A percentile compares a stretch with the other conserved stretches of the same genome.
Evolutionary conservation across 2,888 invertebrate species (phyloP).

Genomic region (Cantharis rustica): DNA sequence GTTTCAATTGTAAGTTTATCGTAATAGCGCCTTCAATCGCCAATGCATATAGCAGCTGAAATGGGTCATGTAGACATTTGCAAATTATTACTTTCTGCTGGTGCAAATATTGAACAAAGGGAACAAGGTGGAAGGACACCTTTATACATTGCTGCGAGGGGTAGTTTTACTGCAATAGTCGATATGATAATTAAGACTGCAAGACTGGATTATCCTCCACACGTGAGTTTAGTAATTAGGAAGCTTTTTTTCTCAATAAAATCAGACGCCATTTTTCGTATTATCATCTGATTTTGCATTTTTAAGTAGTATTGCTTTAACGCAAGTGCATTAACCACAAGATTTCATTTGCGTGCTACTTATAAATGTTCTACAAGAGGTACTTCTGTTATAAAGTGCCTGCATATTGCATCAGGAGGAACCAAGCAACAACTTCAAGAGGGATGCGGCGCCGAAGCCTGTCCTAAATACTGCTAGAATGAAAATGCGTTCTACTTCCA

Average conservation of each 20-base stretch:
- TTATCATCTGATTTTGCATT: constrained; percentile 9
- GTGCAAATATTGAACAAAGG: constrained; percentile 69
- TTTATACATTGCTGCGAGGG: constrained; percentile 76
- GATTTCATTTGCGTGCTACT: constrained; percentile 26
- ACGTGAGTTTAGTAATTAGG: constrained; percentile 54
- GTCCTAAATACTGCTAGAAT: constrained; percentile 44
- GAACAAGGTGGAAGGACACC: constrained; percentile 72
- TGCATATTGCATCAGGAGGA: constrained; percentile 43
- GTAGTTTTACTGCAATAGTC: constrained; percentile 82
- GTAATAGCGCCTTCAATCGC: constrained; percentile 71
- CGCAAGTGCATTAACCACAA: constrained; percentile 17
- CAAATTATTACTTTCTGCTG: constrained; percentile 64
- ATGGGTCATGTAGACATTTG: constrained; percentile 70
- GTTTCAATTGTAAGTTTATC: background rate
- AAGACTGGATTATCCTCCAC: constrained; percentile 66
- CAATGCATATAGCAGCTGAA: constrained; percentile 80
- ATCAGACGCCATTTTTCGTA: background rate
- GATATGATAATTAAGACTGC: constrained; percentile 81
- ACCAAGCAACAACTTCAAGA: constrained; percentile 35
- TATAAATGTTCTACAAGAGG: constrained; percentile 30
- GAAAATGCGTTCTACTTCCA: constrained; percentile 42
- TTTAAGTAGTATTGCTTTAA: constrained; percentile 24
- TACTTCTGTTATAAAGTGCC: constrained; percentile 32
- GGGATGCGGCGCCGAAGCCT: constrained; percentile 41
- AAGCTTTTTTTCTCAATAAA: background rate